Conservation (phyloP, 1,140 invertebrate species). For the Orussus abietinus region DNA sequence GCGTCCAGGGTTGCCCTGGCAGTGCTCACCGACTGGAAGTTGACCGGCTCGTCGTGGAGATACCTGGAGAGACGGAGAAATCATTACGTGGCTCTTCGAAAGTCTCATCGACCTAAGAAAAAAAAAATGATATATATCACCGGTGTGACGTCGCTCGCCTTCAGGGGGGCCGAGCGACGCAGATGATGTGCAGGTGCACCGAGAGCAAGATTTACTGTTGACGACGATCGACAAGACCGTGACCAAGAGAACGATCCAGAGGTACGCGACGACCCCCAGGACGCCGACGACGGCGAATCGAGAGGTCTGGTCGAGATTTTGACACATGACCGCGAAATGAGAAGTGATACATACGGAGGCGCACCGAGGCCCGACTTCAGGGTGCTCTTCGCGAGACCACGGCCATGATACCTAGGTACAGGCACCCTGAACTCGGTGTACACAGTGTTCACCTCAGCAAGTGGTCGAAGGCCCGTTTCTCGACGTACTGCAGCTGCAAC, state of each 20-base stretch:
- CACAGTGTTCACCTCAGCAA: conserved; percentile 56
- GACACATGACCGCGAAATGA: conserved; percentile 13
- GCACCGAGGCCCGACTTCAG: too few relatives aligned
- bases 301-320: background rate
- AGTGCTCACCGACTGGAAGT: conserved; percentile 61
- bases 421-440: too few relatives aligned
- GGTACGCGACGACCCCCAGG: conserved; percentile 16
- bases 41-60: conserved; percentile 60
- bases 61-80: conserved; percentile 45
- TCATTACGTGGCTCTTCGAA: background rate
- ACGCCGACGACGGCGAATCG: background rate
- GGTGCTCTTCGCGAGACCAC: too few relatives aligned
- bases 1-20: conserved; percentile 64
- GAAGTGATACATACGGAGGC: too few relatives aligned
- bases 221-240: conserved; percentile 7
- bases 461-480: conserved; percentile 66
- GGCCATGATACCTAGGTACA: too few relatives aligned
- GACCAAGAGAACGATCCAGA: conserved; percentile 19
- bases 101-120: too few relatives aligned
- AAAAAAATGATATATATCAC: conserved; percentile 1
- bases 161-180: too few relatives aligned
- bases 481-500: conserved; percentile 57
- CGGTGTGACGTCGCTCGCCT: too few relatives aligned
- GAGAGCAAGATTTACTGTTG: too few relatives aligned
- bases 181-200: too few relatives aligned